phyloP scores from a whole-genome alignment of 2,888 invertebrate species.

The Cephus runcator region DNA sequence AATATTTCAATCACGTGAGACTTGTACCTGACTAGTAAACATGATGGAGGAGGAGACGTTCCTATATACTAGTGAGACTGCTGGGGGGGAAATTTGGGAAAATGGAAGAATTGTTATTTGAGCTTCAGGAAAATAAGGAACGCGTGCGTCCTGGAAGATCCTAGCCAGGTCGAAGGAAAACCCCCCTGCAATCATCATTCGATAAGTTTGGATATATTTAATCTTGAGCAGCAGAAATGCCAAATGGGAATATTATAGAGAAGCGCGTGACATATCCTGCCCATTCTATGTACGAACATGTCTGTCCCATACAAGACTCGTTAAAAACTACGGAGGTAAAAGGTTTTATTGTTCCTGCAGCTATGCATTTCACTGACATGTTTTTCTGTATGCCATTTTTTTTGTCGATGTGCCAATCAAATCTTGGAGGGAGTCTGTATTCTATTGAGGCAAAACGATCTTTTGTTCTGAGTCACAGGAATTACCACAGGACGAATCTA shows the following conservation, averaged over 20 bases:
- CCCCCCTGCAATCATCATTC: neutral
- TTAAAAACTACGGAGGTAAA: neutral
- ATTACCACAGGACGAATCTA: neutral
- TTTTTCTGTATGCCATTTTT: neutral
- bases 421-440: neutral
- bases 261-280: neutral
- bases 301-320: neutral
- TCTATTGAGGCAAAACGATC: neutral
- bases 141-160: neutral
- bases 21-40: neutral
- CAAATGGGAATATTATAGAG: neutral
- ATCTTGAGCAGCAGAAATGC: neutral
- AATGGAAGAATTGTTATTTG: constrained; percentile 16
- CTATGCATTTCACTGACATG: neutral
- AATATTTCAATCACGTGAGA: neutral
- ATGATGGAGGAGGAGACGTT: neutral
- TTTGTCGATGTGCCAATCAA: neutral
- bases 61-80: neutral
- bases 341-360: neutral
- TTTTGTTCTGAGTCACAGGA: neutral
- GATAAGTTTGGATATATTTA: neutral
- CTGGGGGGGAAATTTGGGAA: constrained; percentile 4
- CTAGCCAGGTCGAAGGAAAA: neutral
- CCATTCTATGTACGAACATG: neutral
- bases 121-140: constrained; percentile 17